Base-by-base conservation (phyloP, 2,797 vertebrate genomes). In the Fistularia tabacaria region DNA sequence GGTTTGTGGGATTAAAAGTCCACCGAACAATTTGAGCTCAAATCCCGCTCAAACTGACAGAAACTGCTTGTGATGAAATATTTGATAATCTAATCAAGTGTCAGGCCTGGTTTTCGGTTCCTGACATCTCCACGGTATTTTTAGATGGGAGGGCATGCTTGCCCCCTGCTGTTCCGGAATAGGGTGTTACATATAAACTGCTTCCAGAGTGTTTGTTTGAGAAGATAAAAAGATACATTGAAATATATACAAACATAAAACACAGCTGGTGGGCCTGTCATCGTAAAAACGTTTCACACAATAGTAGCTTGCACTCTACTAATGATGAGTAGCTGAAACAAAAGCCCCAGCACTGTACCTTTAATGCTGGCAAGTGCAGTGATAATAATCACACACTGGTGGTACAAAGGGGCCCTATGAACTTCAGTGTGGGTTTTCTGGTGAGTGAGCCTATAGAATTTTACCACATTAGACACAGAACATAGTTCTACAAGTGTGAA, bases 401-500 rank as follows among this genome's bases (percentile, higher is more conserved):
- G 1, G 3, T 55, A 64, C 57, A 59, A 62, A 61, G 64, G 59
- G 39, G 59, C 48, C 66, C 57, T 40, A 49, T 69, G 66, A 77
- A 76, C 64, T 64, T 71, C 71, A 49, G 57, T 75, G 14, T 64
- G 66, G 63, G 69, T 76, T 73, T 82, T 75, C 73, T 79, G 74
- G n/a, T 78, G 69, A 84, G 57, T 73, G 75, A 75, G 62, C 66
- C 63, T 64, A 74, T 76, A 80, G 72, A 82, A 77, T 77, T 71
- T 36, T 55, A 73, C 64, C 58, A 69, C 74, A 80, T 62, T 36
- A 49, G 79, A 82, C 77, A 73, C 70, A 81, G 65, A 71, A 69
- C 67, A 73, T 58, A 71, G 64, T 59, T 73, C 65, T 54, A 65
- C 64, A 83, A 84, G 73, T 75, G 79, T 80, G 61, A 78, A 77